Percentiles rank a stretch among this genome's conserved stretches.
Evolutionary conservation across 2,113 vertebrate species (phyloP).

Genomic region (Aphyosemion australe): DNA sequence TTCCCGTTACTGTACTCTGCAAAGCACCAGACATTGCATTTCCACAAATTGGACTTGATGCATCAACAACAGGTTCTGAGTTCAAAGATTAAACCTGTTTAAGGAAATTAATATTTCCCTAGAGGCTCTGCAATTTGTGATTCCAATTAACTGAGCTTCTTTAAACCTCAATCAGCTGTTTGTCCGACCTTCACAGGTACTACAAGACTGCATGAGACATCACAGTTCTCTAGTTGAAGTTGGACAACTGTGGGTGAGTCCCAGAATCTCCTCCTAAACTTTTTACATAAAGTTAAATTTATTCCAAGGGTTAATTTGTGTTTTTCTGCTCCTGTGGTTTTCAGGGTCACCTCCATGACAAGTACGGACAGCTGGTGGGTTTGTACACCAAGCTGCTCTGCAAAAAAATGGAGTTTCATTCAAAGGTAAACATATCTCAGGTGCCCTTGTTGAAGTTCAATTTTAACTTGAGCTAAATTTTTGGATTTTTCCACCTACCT

Average conservation of each 20-base stretch:
- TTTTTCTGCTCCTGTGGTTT: slow-evolving; percentile 9
- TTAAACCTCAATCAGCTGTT: not conserved
- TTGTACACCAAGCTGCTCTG: slow-evolving; percentile 88
- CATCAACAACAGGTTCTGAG: too few relatives aligned
- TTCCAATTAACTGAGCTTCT: too few relatives aligned
- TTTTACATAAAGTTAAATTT: not conserved
- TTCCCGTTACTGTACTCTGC: not conserved
- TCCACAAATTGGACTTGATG: too few relatives aligned
- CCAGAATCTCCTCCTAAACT: not conserved
- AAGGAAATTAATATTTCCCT: too few relatives aligned
- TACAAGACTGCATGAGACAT: slow-evolving; percentile 95
- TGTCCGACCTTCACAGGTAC: slow-evolving; percentile 77
- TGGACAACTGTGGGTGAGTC: slow-evolving; percentile 91
- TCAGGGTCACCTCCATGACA: slow-evolving; percentile 88
- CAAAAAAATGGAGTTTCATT: slow-evolving; percentile 92
- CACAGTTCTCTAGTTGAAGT: slow-evolving; percentile 89
- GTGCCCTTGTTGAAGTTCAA: too few relatives aligned
- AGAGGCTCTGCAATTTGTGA: too few relatives aligned
- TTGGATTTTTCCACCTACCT: slow-evolving; percentile 12
- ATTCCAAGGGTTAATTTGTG: not conserved
- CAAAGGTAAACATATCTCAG: slow-evolving; percentile 79
- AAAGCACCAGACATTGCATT: too few relatives aligned
- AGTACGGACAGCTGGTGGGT: slow-evolving; percentile 89
- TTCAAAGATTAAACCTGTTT: too few relatives aligned
- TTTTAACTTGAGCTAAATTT: not conserved